A percentile compares a stretch with the other conserved stretches of the same genome.
Evolutionary conservation across 1,140 invertebrate genomes (phyloP).

Genomic region (Nasonia giraulti): DNA sequence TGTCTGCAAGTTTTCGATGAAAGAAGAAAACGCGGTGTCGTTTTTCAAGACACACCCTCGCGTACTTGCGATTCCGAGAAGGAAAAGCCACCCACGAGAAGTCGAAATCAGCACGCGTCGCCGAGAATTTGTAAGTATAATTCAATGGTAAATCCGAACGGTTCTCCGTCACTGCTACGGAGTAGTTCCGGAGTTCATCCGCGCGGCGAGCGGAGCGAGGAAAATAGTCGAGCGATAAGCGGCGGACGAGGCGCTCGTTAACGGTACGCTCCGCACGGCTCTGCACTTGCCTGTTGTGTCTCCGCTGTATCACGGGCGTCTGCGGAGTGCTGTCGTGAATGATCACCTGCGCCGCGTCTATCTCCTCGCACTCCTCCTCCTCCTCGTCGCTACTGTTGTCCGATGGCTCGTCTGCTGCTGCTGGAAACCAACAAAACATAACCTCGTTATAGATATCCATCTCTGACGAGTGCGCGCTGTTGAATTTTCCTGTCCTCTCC

Average conservation of each 20-base stretch:
- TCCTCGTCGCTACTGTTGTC: slow-evolving; percentile 57
- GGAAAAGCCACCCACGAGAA: neutral
- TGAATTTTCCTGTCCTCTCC: neutral
- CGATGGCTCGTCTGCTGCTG: slow-evolving; percentile 54
- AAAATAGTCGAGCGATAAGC: slow-evolving; percentile 25
- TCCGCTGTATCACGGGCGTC: slow-evolving; percentile 79
- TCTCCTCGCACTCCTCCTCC: slow-evolving; percentile 77
- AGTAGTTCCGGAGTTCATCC: neutral
- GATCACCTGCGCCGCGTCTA: slow-evolving; percentile 82
- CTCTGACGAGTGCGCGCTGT: neutral
- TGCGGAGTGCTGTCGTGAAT: slow-evolving; percentile 86
- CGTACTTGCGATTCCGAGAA: neutral
- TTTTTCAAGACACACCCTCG: no score
- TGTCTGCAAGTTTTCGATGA: neutral
- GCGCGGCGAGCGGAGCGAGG: neutral
- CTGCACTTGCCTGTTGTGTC: slow-evolving; percentile 53
- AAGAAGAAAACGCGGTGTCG: neutral
- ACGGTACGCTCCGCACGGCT: neutral
- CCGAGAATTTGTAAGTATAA: neutral
- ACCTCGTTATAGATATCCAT: slow-evolving; percentile 41
- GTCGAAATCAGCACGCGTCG: no score
- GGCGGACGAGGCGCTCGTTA: slow-evolving; percentile 27
- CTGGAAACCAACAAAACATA: slow-evolving; percentile 37
- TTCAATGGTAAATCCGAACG: neutral
- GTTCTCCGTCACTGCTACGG: neutral